Evolutionary conservation across 2,113 vertebrate genomes (phyloP).

Genomic region (Jacana jacana): DNA sequence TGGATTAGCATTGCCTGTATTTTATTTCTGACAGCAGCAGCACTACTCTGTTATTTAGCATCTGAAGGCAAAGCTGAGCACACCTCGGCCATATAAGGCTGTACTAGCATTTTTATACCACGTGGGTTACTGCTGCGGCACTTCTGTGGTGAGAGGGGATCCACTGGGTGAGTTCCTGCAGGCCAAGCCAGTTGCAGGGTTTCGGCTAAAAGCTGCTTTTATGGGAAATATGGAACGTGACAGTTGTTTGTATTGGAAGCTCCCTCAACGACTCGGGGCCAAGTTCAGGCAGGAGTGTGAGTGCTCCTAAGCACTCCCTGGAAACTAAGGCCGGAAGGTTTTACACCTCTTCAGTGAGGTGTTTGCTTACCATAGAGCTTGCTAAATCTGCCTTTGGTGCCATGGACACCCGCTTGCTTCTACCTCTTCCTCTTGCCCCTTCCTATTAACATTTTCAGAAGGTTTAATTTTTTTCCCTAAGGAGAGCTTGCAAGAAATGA

Average conservation of each 20-base stretch:
- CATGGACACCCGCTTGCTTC: not conserved
- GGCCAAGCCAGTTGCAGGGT: fast-evolving
- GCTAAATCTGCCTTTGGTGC: not conserved
- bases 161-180: not conserved
- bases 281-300: not conserved
- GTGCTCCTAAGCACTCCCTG: not conserved
- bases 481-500: not conserved
- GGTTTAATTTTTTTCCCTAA: not conserved
- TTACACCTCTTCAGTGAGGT: not conserved
- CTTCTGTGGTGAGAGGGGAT: not conserved
- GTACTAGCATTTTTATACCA: fast-evolving
- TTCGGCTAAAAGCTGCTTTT: not conserved
- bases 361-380: not conserved
- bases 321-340: not conserved
- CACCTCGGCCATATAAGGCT: not conserved
- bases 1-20: not conserved
- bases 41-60: not conserved
- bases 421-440: not conserved
- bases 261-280: not conserved
- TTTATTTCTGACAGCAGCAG: not conserved
- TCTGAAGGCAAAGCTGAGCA: not conserved
- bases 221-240: not conserved
- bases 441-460: not conserved
- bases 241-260: not conserved
- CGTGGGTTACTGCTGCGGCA: not conserved